Conservation (phyloP, 2,113 vertebrate species). For the Pitta sordida region DNA sequence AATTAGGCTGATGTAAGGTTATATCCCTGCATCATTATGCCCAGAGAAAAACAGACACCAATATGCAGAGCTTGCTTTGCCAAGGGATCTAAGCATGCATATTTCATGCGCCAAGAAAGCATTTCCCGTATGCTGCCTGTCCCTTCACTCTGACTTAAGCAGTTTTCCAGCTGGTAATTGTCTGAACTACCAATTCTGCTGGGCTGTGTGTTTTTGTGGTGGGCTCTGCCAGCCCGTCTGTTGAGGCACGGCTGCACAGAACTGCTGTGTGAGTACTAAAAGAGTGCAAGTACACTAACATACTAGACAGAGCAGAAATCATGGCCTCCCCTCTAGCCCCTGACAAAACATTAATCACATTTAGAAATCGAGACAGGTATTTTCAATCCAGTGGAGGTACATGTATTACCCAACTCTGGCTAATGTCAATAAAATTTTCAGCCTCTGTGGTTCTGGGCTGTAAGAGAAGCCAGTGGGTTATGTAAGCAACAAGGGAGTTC, state of each 20-base stretch:
- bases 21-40: not conserved
- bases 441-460: not conserved
- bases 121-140: not conserved
- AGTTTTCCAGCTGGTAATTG: not conserved
- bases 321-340: not conserved
- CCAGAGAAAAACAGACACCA: not conserved
- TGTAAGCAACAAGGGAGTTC: not conserved
- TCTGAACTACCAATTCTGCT: not conserved
- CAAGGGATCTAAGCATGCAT: not conserved
- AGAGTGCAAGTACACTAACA: not conserved
- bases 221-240: not conserved
- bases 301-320: not conserved
- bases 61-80: not conserved
- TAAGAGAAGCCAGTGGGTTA: not conserved
- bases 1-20: not conserved
- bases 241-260: not conserved
- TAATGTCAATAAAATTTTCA: not conserved
- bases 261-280: not conserved
- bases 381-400: not conserved
- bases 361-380: not conserved
- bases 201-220: not conserved
- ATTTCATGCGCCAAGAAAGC: slow-evolving; percentile 8
- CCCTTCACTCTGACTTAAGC: not conserved
- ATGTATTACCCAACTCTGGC: not conserved
- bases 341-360: not conserved